phyloP scores from a whole-genome alignment of 64 coral and sea anemone genomes.

The Pocillopora verrucosa region DNA sequence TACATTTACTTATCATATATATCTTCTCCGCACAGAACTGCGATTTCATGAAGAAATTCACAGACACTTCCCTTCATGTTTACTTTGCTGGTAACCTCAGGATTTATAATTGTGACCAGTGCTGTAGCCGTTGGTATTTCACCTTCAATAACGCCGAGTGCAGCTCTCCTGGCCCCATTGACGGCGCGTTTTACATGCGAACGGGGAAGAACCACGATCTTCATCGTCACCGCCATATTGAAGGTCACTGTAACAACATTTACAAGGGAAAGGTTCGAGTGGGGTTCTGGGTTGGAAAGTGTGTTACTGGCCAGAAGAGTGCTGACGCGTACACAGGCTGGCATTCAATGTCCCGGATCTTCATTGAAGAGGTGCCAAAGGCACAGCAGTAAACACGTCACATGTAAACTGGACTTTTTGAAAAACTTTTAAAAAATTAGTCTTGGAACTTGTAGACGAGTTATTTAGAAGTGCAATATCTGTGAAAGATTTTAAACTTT shows the following conservation, averaged over 20 bases:
- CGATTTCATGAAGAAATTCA: background rate
- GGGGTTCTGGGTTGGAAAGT: background rate
- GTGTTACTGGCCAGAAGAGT: background rate
- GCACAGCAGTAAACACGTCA: background rate
- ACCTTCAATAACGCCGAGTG: background rate
- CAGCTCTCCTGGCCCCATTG: background rate
- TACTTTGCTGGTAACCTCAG: constrained; percentile 2
- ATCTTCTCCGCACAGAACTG: background rate
- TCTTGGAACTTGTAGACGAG: too few relatives aligned
- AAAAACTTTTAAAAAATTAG: background rate
- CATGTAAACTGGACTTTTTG: background rate
- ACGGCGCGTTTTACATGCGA: background rate
- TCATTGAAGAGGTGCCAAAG: background rate
- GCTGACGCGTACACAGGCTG: background rate
- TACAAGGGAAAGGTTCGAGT: background rate
- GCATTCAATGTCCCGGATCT: background rate
- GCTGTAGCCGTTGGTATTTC: constrained; percentile 9
- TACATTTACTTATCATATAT: background rate
- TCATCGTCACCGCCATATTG: background rate
- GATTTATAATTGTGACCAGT: background rate
- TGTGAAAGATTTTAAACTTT: too few relatives aligned
- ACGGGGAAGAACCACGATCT: background rate
- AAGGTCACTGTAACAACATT: constrained; percentile 10
- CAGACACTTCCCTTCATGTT: background rate
- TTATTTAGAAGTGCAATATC: too few relatives aligned